Evolutionary conservation across 2,888 invertebrate species (phyloP).

Genomic region (Tachina fera): DNA sequence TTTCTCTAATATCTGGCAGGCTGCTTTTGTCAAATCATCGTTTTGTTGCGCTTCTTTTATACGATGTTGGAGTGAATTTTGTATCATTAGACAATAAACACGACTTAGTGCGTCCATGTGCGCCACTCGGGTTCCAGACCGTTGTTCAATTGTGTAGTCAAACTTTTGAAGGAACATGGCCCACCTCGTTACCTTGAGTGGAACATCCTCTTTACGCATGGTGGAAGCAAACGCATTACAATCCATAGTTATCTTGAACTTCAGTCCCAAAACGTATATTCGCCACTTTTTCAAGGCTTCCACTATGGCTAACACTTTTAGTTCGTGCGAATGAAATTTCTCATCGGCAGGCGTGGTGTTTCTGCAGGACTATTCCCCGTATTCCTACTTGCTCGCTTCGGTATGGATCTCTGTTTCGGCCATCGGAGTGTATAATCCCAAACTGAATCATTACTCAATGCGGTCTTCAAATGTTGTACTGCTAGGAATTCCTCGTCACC

Average conservation of each 20-base stretch:
- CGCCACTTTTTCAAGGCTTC: too few relatives aligned
- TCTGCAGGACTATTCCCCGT: conserved; percentile 58
- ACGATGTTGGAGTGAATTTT: neutral
- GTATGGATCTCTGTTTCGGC: conserved; percentile 70
- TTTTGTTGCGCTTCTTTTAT: neutral
- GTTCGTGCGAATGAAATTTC: neutral
- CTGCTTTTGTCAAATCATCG: neutral
- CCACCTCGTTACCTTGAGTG: neutral
- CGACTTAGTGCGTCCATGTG: too few relatives aligned
- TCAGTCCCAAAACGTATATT: too few relatives aligned
- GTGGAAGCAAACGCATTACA: too few relatives aligned
- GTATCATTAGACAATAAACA: neutral
- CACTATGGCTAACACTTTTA: too few relatives aligned
- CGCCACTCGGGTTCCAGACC: neutral
- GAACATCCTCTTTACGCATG: neutral
- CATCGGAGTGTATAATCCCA: too few relatives aligned
- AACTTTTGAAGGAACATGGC: neutral
- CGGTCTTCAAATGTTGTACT: too few relatives aligned
- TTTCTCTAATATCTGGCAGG: neutral
- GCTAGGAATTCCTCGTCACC: too few relatives aligned
- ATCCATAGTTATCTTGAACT: too few relatives aligned
- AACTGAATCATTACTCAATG: too few relatives aligned
- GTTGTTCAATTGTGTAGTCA: neutral
- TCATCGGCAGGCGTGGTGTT: neutral
- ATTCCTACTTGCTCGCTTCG: conserved; percentile 67